Conservation (phyloP, 2,797 vertebrate species). For the Helarctos malayanus region DNA sequence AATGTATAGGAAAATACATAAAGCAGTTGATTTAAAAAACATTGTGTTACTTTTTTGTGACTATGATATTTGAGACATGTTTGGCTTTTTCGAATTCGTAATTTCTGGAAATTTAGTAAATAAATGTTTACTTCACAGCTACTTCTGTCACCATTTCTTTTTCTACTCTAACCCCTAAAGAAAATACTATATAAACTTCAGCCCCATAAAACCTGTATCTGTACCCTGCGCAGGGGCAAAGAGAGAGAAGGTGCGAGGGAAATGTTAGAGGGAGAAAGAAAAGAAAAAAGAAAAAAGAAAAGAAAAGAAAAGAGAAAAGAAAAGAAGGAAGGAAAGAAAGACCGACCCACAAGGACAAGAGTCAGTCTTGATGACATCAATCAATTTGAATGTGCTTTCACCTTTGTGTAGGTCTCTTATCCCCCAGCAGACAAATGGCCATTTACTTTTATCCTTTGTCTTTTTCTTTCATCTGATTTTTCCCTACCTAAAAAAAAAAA, state of each 20-base stretch:
- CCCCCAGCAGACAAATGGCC: neutral
- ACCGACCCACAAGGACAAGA: neutral
- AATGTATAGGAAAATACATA: neutral
- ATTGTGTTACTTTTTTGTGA: neutral
- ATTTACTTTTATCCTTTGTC: neutral
- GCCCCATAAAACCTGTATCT: neutral
- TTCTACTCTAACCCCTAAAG: neutral
- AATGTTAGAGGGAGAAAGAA: neutral
- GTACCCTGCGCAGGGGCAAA: neutral
- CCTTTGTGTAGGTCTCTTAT: neutral
- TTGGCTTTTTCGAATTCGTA: neutral
- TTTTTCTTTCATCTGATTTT: conserved; percentile 31
- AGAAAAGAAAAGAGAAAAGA: neutral
- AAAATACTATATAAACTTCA: neutral
- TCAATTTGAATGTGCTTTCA: neutral
- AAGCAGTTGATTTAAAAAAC: neutral
- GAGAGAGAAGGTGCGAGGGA: neutral
- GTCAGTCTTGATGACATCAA: neutral
- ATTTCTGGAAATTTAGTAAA: neutral
- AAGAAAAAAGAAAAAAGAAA: neutral
- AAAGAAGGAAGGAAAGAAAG: too few relatives aligned
- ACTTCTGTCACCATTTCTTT: conserved; percentile 11
- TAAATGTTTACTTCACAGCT: neutral
- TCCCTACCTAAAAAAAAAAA: neutral
- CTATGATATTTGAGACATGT: neutral